Percentiles rank a stretch among this genome's conserved stretches.
Evolutionary conservation across 2,113 vertebrate species (phyloP).

Genomic region (Calcarius ornatus): DNA sequence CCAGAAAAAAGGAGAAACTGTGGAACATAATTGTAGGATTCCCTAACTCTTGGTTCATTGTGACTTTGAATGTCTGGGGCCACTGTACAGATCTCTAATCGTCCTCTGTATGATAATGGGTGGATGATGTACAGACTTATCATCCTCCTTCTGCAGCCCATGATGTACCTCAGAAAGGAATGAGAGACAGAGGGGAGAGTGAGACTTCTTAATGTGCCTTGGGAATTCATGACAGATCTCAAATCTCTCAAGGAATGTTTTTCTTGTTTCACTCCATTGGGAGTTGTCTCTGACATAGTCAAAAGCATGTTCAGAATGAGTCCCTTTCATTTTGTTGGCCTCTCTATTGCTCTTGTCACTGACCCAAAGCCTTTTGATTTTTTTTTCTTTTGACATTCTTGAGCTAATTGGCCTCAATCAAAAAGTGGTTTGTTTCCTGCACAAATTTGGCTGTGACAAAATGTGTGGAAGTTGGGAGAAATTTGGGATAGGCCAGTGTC

Average conservation of each 20-base stretch:
- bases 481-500: conserved; percentile 33
- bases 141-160: neutral
- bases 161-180: neutral
- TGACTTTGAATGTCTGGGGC: neutral
- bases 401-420: conserved; percentile 62
- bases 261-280: conserved; percentile 55
- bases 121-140: neutral
- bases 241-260: conserved; percentile 46
- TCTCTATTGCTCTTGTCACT: conserved; percentile 45
- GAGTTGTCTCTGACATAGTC: conserved; percentile 12
- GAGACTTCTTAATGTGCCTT: neutral
- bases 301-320: conserved; percentile 51
- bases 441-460: conserved; percentile 57
- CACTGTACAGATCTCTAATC: neutral
- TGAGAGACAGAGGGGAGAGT: neutral
- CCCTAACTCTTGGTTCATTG: neutral
- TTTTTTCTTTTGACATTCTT: conserved; percentile 40
- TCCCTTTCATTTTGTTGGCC: conserved; percentile 43
- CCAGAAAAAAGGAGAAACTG: neutral
- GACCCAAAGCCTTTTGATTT: conserved; percentile 47
- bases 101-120: neutral
- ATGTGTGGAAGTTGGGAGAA: conserved; percentile 25
- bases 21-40: neutral
- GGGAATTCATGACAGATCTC: neutral
- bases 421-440: conserved; percentile 69